Base-by-base conservation (phyloP, 1,140 invertebrate genomes). In the Yoshiicerus persimilis region DNA sequence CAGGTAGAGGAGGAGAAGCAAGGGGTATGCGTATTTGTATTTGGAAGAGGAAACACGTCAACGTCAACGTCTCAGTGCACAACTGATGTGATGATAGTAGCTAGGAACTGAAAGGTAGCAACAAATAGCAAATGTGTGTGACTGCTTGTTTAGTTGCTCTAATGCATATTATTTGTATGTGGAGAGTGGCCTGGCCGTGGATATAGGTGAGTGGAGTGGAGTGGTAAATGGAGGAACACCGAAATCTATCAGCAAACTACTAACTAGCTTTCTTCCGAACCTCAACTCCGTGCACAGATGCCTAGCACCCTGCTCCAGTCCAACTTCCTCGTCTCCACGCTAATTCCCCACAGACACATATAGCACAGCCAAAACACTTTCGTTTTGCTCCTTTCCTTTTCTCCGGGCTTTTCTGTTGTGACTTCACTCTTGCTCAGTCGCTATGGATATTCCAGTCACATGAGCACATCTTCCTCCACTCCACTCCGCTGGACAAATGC, bases 381-480 rank as follows among this genome's bases (percentile, higher is more conserved):
- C n/a, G n/a, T n/a, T 75, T 34, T 84, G 6, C 80, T 47, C 4
- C 16, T 47, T 84, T 66, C 47, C 34, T 66, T 23, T 56, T 30
- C 32, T 75, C 39, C 80, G 34, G 80, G 80, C 80, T 84, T 38
- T 39, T 84, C 16, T 86, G 84, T 86, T 86, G 47, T 86, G 86
- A 56, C 30, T 20, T 11, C 5, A 36, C 16, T 32, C 0, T 39
- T 56, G 84, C 86, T 62, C 32, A 38, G 62, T 86, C 62, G 34
- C 86, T 70, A 86, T 86, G 86, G 86, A 86, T 64, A 86, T 56
- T n/a, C 30, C 16, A 27, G 80, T 84, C 80, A 39, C 39, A 38
- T 84, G 34, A 70, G 25, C 25, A 16, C 66, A 27, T 70, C 66
- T 25, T 70, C 41, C 11, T 20, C 11, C 41, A 16, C 41, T 47